Evolutionary conservation across 2,888 invertebrate genomes (phyloP), one percentile per base, ranked within the genome.

Genomic region (Diploptera punctata): DNA sequence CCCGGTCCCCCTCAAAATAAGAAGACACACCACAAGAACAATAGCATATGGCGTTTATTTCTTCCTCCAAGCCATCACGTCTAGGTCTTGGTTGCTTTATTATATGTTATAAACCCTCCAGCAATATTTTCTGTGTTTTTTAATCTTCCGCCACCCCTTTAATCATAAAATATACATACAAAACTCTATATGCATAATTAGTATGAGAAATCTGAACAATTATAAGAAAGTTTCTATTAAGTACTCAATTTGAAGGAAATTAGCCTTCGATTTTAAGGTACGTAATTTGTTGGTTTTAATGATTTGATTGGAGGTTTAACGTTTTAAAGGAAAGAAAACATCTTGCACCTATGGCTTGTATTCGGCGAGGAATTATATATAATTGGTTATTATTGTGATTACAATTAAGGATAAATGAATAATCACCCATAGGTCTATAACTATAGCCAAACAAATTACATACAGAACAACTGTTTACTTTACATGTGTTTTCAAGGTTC

Each of bases 141-240:
- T n/a, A n/a, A n/a, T n/a, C n/a, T 62, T 33, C 43, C 24, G 9
- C 24, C 43, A 62, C 16, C 62, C 62, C 21, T n/a, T n/a, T 62
- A 62, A 62, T 62, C 31, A 62, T 38, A 62, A 62, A 62, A 43
- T 43, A 62, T 4, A 62, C 43, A 62, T n/a, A n/a, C n/a, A n/a
- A 38, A 16, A 21, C 9, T 21, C 18, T 21, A 24, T 33, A n/a
- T 62, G 31, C 43, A 13, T 62, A 62, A 62, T 62, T 62, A 62
- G 21, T 62, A n/a, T n/a, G n/a, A n/a, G n/a, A n/a, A n/a, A n/a
- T n/a, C n/a, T n/a, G n/a, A n/a, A n/a, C n/a, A n/a, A n/a, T n/a
- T n/a, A n/a, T n/a, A n/a, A n/a, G n/a, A n/a, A n/a, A n/a, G n/a
- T n/a, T n/a, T n/a, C n/a, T n/a, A n/a, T n/a, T n/a, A n/a, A n/a